These are phyloP conservation scores for Protobothrops flavoviridis DNA, from an alignment of 2,113 vertebrate genomes.

Conservation along the genomic window DNA sequence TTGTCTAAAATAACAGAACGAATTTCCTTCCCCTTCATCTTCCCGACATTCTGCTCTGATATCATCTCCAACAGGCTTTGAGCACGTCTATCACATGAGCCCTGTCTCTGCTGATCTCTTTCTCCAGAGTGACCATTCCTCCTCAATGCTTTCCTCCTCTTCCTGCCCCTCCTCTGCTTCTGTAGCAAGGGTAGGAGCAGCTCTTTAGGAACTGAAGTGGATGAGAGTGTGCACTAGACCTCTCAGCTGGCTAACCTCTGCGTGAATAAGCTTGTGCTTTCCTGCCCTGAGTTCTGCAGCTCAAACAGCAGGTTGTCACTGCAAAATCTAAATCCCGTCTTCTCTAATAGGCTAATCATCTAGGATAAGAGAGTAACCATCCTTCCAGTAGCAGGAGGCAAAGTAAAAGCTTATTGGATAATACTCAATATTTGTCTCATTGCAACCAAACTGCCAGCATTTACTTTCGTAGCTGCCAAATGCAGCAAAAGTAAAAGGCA, in stretches of 20 bases:
- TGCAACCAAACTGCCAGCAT: neutral
- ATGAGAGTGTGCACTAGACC: constrained; percentile 38
- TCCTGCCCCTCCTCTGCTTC: constrained; percentile 81
- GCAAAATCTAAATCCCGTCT: neutral
- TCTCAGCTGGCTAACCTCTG: constrained; percentile 27
- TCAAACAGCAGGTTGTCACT: constrained; percentile 5
- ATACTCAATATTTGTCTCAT: neutral
- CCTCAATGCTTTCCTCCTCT: constrained; percentile 77
- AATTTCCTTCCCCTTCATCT: constrained; percentile 79
- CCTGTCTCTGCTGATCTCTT: constrained; percentile 78
- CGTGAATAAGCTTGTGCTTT: constrained; percentile 19
- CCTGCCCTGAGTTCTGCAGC: constrained; percentile 22
- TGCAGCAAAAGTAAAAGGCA: neutral
- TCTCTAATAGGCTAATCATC: neutral
- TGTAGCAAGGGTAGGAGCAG: constrained; percentile 84
- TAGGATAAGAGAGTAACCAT: neutral
- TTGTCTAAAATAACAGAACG: constrained; percentile 70
- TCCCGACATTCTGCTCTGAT: constrained; percentile 79
- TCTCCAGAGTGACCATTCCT: constrained; percentile 81
- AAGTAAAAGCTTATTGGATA: neutral
- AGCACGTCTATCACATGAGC: constrained; percentile 85
- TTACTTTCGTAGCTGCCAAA: accelerated
- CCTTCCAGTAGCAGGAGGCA: neutral
- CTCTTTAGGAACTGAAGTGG: constrained; percentile 47
- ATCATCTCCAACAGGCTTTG: constrained; percentile 84